These are phyloP conservation scores for Percina caprodes DNA, from an alignment of 2,113 vertebrate genomes.

Conservation along the genomic window DNA sequence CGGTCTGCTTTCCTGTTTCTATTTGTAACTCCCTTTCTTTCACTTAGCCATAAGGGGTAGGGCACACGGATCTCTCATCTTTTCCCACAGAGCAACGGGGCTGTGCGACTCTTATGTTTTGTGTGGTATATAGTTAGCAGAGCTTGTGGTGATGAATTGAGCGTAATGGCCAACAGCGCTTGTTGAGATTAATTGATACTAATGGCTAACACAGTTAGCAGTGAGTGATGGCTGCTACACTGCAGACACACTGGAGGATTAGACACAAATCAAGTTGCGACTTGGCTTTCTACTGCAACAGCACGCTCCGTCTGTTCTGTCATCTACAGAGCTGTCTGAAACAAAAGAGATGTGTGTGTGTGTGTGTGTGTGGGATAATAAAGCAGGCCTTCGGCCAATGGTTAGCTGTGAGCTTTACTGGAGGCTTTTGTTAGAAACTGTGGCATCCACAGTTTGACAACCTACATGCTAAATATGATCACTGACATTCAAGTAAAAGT, in stretches of 20 bases:
- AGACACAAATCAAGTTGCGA: slow-evolving; percentile 72
- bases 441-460: slow-evolving; percentile 11
- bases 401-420: slow-evolving; percentile 7
- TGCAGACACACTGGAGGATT: slow-evolving; percentile 58
- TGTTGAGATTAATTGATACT: slow-evolving; percentile 81
- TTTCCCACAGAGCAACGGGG: slow-evolving; percentile 48
- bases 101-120: slow-evolving; percentile 34
- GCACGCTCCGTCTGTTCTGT: slow-evolving; percentile 49
- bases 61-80: slow-evolving; percentile 66
- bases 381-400: slow-evolving; percentile 24
- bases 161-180: slow-evolving; percentile 69
- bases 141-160: slow-evolving; percentile 69
- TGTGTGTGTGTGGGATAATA: slow-evolving; percentile 11
- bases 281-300: slow-evolving; percentile 51
- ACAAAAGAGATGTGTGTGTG: slow-evolving; percentile 18
- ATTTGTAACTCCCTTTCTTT: slow-evolving; percentile 38
- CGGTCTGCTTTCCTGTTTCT: slow-evolving; percentile 18
- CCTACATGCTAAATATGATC: background rate
- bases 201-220: slow-evolving; percentile 77
- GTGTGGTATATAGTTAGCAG: slow-evolving; percentile 63
- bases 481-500: background rate
- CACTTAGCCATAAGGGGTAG: slow-evolving; percentile 65
- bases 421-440: background rate
- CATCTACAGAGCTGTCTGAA: slow-evolving; percentile 22
- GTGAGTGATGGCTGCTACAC: slow-evolving; percentile 73